phyloP scores from a whole-genome alignment of 2,888 invertebrate genomes.

The Synergus itoensis region DNA sequence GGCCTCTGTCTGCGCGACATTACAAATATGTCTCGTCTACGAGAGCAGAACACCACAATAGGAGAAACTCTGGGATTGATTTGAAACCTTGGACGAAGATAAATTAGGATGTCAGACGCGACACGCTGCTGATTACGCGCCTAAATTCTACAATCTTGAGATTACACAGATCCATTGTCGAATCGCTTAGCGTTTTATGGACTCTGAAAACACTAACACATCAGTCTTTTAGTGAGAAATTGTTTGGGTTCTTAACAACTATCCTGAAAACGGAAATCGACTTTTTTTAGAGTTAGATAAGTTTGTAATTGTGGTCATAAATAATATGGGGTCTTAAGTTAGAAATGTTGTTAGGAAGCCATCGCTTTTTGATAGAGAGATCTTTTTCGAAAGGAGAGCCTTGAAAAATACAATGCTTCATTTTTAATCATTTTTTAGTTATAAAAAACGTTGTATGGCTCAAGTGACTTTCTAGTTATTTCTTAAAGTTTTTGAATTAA shows the following conservation, averaged over 20 bases:
- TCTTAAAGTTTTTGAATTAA: too few species aligned
- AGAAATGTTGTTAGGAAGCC: neutral
- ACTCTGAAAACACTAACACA: neutral
- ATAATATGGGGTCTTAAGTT: neutral
- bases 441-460: too few species aligned
- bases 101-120: constrained; percentile 22
- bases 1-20: constrained; percentile 24
- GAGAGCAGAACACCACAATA: neutral
- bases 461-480: too few species aligned
- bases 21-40: constrained; percentile 37
- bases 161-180: neutral
- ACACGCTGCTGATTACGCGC: constrained; percentile 5
- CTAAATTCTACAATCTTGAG: neutral
- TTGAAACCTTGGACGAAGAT: constrained; percentile 17
- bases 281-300: neutral
- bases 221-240: neutral
- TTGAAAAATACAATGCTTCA: neutral
- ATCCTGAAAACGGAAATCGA: neutral
- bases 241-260: neutral
- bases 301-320: neutral
- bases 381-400: neutral
- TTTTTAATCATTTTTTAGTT: neutral
- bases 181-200: neutral
- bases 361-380: neutral
- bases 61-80: constrained; percentile 9